phyloP scores from a whole-genome alignment of 2,888 invertebrate species.

The Thecocarcelia acutangulata region DNA sequence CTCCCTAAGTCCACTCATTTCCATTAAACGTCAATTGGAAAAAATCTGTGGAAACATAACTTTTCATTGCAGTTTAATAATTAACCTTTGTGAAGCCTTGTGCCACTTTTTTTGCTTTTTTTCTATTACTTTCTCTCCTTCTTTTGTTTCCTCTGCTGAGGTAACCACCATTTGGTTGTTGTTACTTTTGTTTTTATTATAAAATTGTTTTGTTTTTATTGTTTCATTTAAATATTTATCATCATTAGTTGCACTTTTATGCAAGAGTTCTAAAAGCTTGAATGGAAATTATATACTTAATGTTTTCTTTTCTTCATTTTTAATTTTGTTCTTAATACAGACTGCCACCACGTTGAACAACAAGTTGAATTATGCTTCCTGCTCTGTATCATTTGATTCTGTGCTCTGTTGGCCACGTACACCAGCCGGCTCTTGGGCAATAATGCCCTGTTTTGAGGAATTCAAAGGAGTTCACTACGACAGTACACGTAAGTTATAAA shows the following conservation, averaged over 20 bases:
- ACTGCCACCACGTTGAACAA: slow-evolving; percentile 35
- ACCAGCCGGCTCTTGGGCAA: slow-evolving; percentile 85
- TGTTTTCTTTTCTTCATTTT: slow-evolving; percentile 34
- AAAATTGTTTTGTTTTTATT: slow-evolving; percentile 4
- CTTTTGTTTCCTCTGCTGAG: too few species aligned
- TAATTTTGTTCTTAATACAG: slow-evolving; percentile 7
- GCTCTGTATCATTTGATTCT: slow-evolving; percentile 88
- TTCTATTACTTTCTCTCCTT: too few species aligned
- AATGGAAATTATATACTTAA: slow-evolving; percentile 1
- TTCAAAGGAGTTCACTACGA: slow-evolving; percentile 90
- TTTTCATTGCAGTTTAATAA: background rate
- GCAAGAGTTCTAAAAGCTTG: slow-evolving; percentile 1
- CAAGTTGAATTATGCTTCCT: slow-evolving; percentile 76
- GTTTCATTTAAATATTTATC: slow-evolving; percentile 26
- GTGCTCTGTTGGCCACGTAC: slow-evolving; percentile 93
- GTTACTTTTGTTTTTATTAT: background rate
- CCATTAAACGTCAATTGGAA: background rate
- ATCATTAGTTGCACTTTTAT: slow-evolving; percentile 30
- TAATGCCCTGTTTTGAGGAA: slow-evolving; percentile 90
- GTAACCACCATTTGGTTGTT: background rate
- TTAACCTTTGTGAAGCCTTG: background rate
- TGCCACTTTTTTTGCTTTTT: too few species aligned
- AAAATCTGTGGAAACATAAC: background rate
- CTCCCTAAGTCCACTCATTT: too few species aligned
- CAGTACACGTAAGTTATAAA: slow-evolving; percentile 86